Base-by-base conservation (phyloP, 1,140 invertebrate genomes). In the Brachionus angularis region DNA sequence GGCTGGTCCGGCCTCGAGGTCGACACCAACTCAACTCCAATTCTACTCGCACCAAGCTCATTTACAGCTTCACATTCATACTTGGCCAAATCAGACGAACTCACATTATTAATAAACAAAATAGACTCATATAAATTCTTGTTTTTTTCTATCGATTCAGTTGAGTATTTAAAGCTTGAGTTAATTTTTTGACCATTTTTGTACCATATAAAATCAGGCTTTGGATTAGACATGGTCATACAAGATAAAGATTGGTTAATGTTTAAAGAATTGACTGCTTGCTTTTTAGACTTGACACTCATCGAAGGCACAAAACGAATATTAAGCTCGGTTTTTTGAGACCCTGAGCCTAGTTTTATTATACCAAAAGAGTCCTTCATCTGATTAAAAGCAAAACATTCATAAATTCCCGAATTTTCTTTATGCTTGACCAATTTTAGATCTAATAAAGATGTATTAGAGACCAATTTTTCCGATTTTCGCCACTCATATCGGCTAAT, bases 221-320 rank as follows among this genome's bases (percentile, higher is more conserved):
- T 29, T 14, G 62, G 62, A 47, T 67, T 47, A 47, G 62, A 46
- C 42, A 46, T 46, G 39, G 12, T 50, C 7, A 67, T 29, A 67
- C 62, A 67, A 21, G 42, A 67, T 18, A 46, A 47, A 50, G 33
- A 47, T 12, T 34, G 1, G 14, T 25, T 67, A 1, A 29, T 46
- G 0, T 1, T 47, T 12, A 12, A 47, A n/a, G 29, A 25, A 31
- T 67, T 50, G 7, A 12, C 21, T 0, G 62, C 62, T 34, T 67
- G 62, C 18, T 67, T 67, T 36, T 23, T 50, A 8, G 5, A 46
- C 3, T 46, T 34, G 3, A 50, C 21, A 23, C 29, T 67, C 25
- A 67, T 67, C 0, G 33, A 16, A 8, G 62, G 62, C 42, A 33
- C 18, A 21, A 47, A 67, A 5, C 62, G 42, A 25, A 67, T 27